These are phyloP conservation scores for Elymnias hypermnestra DNA, from an alignment of 1,140 invertebrate species.

Conservation along the genomic window DNA sequence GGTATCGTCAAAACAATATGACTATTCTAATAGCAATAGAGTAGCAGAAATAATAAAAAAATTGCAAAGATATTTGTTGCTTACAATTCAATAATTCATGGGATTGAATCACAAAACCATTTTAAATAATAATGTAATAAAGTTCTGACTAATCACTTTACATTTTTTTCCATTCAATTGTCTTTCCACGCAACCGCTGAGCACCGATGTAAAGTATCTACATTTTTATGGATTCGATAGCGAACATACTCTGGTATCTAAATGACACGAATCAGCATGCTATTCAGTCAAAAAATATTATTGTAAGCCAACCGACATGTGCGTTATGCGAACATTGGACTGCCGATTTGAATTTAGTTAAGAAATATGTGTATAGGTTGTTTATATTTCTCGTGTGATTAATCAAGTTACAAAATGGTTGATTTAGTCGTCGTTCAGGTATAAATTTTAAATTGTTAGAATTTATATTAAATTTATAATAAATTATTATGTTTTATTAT, in stretches of 20 bases:
- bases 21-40: too few relatives aligned
- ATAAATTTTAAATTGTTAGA: slow-evolving; percentile 6
- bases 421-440: slow-evolving; percentile 33
- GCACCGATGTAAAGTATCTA: slow-evolving; percentile 35
- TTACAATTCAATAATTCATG: too few relatives aligned
- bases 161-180: slow-evolving; percentile 16
- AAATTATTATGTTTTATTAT: too few relatives aligned
- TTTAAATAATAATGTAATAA: slow-evolving; percentile 1
- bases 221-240: slow-evolving; percentile 41
- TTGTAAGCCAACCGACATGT: slow-evolving; percentile 32
- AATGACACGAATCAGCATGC: slow-evolving; percentile 37
- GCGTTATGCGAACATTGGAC: slow-evolving; percentile 23
- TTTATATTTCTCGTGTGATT: not conserved
- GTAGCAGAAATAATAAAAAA: too few relatives aligned
- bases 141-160: not conserved
- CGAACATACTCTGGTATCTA: slow-evolving; percentile 36
- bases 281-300: slow-evolving; percentile 52
- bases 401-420: slow-evolving; percentile 18
- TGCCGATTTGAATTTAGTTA: not conserved
- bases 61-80: too few relatives aligned
- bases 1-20: too few relatives aligned
- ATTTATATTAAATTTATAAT: too few relatives aligned
- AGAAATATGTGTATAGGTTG: not conserved
- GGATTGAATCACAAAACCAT: too few relatives aligned
- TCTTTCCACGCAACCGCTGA: slow-evolving; percentile 27